Base-by-base conservation (phyloP, 2,113 vertebrate species). In the Malurus elegans region DNA sequence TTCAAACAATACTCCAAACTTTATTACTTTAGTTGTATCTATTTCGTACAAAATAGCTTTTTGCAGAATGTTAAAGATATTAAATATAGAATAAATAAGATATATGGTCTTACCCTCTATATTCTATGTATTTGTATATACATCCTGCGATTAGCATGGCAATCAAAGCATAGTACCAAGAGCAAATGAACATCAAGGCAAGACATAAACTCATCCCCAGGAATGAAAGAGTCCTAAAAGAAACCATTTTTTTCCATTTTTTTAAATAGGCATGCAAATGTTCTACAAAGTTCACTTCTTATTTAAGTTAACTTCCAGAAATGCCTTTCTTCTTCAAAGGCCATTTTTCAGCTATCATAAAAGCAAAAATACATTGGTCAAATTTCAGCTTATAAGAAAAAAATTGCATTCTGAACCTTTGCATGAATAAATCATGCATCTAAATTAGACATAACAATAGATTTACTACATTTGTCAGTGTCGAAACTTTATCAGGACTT, bases 41-140 rank as follows among this genome's bases (percentile, higher is more conserved):
- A 32, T 84, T 79, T 82, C 79, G 72, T 25, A 88, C 9, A 94
- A 71, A 84, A 91, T 40, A 29, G 42, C 14, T 74, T 86, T 66
- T 54, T 91, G 58, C 44, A 88, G 31, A 89, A 74, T 36, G 10
- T 57, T 62, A 95, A 91, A 90, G 32, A 87, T 62, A 94, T 45
- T 84, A 91, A 93, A 93, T 79, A 94, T 44, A 93, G 85, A 95
- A 95, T 93, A 93, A 95, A 94, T 92, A 93, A 93, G 80, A 94
- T 94, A 84, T 83, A 64, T 74, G 53, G 86, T 95, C 98, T 98
- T 97, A 99, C 99, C 99, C 99, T 92, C 99, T 98, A 97, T 99
- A 99, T 95, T 99, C 99, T 32, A 99, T 99, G 97, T 99, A 99
- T 95, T 99, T 99, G 97, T 99, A 99, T 98, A 99, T 99, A 96